Evolutionary conservation across 1,140 invertebrate genomes (phyloP).

Genomic region (Drosophila novamexicana): DNA sequence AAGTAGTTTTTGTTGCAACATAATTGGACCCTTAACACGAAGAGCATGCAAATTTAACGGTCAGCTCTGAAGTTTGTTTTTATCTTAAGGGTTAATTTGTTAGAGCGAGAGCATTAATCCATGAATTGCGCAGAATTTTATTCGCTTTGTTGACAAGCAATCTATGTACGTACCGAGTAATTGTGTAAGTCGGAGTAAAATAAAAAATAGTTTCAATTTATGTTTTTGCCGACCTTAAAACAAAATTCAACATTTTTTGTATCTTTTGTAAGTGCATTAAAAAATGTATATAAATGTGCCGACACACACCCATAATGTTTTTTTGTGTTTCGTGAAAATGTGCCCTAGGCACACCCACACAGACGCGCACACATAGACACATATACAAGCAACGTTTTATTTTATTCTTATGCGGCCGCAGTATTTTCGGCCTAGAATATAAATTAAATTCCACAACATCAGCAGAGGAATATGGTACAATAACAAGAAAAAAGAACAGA

Average conservation of each 20-base stretch:
- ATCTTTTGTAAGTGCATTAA: slow-evolving; percentile 64
- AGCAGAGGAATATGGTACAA: slow-evolving; percentile 37
- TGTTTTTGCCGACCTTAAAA: slow-evolving; percentile 31
- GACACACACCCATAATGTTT: slow-evolving; percentile 44
- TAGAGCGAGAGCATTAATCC: neutral
- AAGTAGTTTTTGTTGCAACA: slow-evolving; percentile 45
- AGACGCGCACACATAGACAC: slow-evolving; percentile 22
- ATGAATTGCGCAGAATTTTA: neutral
- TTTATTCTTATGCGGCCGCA: slow-evolving; percentile 49
- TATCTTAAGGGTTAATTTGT: slow-evolving; percentile 6
- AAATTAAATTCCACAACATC: slow-evolving; percentile 74
- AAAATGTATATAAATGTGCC: slow-evolving; percentile 71
- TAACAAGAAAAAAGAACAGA: slow-evolving; percentile 54
- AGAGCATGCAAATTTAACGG: slow-evolving; percentile 61
- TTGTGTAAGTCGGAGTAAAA: slow-evolving; percentile 4
- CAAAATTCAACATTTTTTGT: slow-evolving; percentile 39
- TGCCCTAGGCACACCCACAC: slow-evolving; percentile 16
- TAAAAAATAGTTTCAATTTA: slow-evolving; percentile 31
- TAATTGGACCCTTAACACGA: slow-evolving; percentile 59
- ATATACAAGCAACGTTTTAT: slow-evolving; percentile 45
- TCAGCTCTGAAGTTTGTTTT: slow-evolving; percentile 12
- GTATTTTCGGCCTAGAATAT: slow-evolving; percentile 61
- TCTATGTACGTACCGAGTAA: neutral
- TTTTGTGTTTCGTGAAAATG: slow-evolving; percentile 9
- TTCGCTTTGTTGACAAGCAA: slow-evolving; percentile 6